These are phyloP conservation scores for Aplodontia rufa DNA, from an alignment of 2,113 vertebrate genomes.

Conservation along the genomic window DNA sequence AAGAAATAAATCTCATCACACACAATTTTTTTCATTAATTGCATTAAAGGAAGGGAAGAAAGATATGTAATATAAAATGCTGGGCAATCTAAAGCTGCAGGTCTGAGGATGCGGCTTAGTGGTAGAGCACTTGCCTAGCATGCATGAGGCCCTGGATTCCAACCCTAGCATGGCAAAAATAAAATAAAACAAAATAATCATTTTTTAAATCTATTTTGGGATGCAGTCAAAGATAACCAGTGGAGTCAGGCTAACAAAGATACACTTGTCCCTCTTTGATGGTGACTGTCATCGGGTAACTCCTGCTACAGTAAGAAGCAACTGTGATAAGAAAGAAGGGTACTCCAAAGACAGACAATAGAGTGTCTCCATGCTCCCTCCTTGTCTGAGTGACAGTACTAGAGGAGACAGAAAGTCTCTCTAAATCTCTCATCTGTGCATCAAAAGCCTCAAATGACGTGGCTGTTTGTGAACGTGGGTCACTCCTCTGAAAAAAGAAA, in stretches of 20 bases:
- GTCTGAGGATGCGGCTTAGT: not conserved
- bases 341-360: not conserved
- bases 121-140: not conserved
- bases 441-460: not conserved
- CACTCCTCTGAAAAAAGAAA: not conserved
- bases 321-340: rapidly evolving
- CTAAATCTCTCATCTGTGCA: not conserved
- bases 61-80: not conserved
- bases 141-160: not conserved
- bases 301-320: not conserved
- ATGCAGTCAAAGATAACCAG: not conserved
- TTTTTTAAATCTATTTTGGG: not conserved
- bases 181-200: not conserved
- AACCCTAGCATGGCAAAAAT: not conserved
- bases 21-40: not conserved
- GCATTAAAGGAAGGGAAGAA: not conserved
- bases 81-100: not conserved
- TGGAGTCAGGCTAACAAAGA: not conserved
- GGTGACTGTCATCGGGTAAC: not conserved
- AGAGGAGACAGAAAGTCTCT: not conserved
- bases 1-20: not conserved
- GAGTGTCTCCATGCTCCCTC: not conserved
- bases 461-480: not conserved
- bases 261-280: not conserved
- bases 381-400: not conserved